Percentiles rank a stretch among this genome's conserved stretches.
Conservation (phyloP, 2,888 invertebrate genomes). For the Lasioglossum villosulum region DNA sequence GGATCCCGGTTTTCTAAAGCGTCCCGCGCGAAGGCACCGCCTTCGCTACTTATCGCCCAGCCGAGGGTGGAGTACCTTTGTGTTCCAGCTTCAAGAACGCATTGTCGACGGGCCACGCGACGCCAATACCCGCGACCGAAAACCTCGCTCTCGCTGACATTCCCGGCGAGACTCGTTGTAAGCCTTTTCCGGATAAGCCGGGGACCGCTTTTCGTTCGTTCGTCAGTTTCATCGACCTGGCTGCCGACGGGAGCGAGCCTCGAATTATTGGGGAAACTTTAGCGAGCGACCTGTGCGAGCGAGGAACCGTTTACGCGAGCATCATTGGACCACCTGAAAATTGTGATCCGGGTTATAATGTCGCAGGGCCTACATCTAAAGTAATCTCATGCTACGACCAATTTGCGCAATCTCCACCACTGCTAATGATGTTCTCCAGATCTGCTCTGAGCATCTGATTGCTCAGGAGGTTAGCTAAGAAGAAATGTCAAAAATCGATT, state of each 20-base stretch:
- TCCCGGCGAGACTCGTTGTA: background rate
- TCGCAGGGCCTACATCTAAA: background rate
- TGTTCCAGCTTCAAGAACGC: constrained; percentile 62
- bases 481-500: no score
- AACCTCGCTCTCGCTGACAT: constrained; percentile 6
- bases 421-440: background rate
- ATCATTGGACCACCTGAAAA: background rate
- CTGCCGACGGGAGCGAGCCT: background rate
- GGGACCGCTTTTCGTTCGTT: background rate
- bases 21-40: constrained; percentile 51
- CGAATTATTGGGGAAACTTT: background rate
- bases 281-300: background rate
- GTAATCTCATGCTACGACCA: background rate
- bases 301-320: background rate
- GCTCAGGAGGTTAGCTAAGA: no score
- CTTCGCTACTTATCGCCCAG: constrained; percentile 44
- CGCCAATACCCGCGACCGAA: constrained; percentile 33
- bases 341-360: background rate
- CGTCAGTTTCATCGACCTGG: background rate
- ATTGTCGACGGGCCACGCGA: constrained; percentile 42
- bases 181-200: constrained; percentile 14
- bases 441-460: no score
- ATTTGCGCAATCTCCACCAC: no score
- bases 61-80: constrained; percentile 54
- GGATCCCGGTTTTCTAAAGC: constrained; percentile 66